phyloP scores from a whole-genome alignment of 2,888 invertebrate genomes.

The Lathronympha strigana region DNA sequence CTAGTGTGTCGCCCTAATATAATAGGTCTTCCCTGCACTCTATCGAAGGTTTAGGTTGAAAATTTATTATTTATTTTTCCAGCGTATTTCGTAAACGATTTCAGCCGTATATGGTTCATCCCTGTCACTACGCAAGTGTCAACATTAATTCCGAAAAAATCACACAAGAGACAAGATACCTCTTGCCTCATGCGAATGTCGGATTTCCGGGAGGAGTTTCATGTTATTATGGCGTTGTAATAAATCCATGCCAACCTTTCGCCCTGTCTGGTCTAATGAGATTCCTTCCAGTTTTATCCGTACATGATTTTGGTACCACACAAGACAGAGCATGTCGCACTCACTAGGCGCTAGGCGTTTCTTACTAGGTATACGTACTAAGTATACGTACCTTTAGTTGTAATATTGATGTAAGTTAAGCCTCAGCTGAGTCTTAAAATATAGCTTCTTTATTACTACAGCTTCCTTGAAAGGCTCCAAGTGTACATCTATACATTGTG shows the following conservation, averaged over 20 bases:
- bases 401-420: no score
- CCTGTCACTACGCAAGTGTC: not conserved
- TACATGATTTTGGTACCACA: not conserved
- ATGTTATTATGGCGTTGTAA: slow-evolving; percentile 30
- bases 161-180: slow-evolving; percentile 3
- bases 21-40: no score
- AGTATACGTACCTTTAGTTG: no score
- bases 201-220: slow-evolving; percentile 12
- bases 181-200: slow-evolving; percentile 14
- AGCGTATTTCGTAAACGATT: slow-evolving; percentile 1
- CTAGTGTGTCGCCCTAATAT: not conserved
- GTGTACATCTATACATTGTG: no score
- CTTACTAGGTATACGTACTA: no score
- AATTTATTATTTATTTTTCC: no score
- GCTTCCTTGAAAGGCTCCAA: no score
- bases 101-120: not conserved
- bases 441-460: no score
- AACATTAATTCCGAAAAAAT: slow-evolving; percentile 17
- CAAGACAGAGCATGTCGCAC: no score
- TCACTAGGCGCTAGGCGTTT: no score
- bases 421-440: no score
- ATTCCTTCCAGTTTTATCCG: slow-evolving; percentile 25
- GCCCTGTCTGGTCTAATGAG: slow-evolving; percentile 34
- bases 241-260: slow-evolving; percentile 33
- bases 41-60: no score